A percentile compares a stretch with the other conserved stretches of the same genome.
Conservation (phyloP, 2,113 vertebrate genomes). For the Rhineura floridana region DNA sequence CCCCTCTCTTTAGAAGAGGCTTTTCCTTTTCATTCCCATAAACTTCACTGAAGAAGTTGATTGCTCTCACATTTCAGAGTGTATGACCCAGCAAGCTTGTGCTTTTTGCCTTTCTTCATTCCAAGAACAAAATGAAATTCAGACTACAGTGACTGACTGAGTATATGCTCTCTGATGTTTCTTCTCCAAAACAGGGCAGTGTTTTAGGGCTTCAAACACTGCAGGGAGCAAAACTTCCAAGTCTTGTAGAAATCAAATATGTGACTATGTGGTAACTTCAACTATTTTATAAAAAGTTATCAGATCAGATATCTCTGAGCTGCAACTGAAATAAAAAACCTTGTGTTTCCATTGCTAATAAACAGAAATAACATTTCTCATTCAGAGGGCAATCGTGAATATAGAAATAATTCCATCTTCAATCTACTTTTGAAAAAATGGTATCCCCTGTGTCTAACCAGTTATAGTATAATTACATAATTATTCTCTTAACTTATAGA, state of each 20-base stretch:
- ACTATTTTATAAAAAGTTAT: conserved; percentile 59
- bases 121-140: conserved; percentile 76
- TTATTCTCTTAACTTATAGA: conserved; percentile 7
- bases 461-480: not conserved
- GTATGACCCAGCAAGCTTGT: conserved; percentile 71
- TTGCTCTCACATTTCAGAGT: conserved; percentile 76
- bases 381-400: conserved; percentile 25
- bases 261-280: conserved; percentile 69
- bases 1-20: conserved; percentile 60
- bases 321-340: conserved; percentile 50
- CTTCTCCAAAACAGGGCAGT: conserved; percentile 54
- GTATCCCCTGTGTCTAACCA: conserved; percentile 25
- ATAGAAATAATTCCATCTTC: conserved; percentile 19
- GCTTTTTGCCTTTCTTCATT: conserved; percentile 73
- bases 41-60: conserved; percentile 67
- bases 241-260: conserved; percentile 55
- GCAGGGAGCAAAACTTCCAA: conserved; percentile 60
- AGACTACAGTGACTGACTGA: conserved; percentile 68
- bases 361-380: conserved; percentile 49
- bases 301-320: conserved; percentile 70
- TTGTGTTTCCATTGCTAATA: conserved; percentile 26
- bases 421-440: not conserved
- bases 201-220: conserved; percentile 59
- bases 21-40: conserved; percentile 75
- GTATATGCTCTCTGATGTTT: conserved; percentile 40